A percentile compares a stretch with the other conserved stretches of the same genome.
Conservation (phyloP, 2,888 invertebrate genomes). For the Abrostola triplasia region DNA sequence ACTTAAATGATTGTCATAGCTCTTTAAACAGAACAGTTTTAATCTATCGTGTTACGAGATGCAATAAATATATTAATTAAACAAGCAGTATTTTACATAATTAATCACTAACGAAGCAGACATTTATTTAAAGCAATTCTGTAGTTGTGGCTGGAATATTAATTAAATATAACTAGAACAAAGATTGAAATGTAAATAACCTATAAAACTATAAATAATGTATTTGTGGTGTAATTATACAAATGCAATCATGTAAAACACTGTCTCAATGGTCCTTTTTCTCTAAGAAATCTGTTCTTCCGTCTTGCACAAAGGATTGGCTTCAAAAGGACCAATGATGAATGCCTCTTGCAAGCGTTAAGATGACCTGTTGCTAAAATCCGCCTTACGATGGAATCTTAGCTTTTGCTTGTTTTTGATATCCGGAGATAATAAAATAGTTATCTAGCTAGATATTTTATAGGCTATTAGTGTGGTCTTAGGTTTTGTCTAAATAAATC, state of each 20-base stretch:
- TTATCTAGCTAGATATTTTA: too few species aligned
- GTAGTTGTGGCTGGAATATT: constrained; percentile 10
- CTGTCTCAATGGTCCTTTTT: constrained; percentile 1
- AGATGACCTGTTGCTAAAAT: not conserved
- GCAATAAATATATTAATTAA: constrained; percentile 1
- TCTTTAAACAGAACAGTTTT: not conserved
- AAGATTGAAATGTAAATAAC: constrained; percentile 18
- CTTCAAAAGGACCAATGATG: not conserved
- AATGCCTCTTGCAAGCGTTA: not conserved
- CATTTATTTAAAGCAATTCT: constrained; percentile 15
- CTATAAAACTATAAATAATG: not conserved
- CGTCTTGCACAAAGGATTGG: not conserved
- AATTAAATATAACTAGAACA: constrained; percentile 9
- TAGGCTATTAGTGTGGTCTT: too few species aligned
- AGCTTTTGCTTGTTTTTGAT: too few species aligned
- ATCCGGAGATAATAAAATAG: too few species aligned
- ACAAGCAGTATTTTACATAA: constrained; percentile 9
- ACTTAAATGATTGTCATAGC: not conserved
- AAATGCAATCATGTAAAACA: constrained; percentile 4
- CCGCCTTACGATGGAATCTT: not conserved
- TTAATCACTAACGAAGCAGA: constrained; percentile 10
- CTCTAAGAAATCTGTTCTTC: not conserved
- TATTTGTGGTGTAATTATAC: constrained; percentile 5
- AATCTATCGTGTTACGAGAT: not conserved
- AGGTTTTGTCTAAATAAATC: too few species aligned